Percentiles rank a stretch among this genome's conserved stretches.
phyloP scores from a whole-genome alignment of 1,140 invertebrate species.

The Bombus ignitus region DNA sequence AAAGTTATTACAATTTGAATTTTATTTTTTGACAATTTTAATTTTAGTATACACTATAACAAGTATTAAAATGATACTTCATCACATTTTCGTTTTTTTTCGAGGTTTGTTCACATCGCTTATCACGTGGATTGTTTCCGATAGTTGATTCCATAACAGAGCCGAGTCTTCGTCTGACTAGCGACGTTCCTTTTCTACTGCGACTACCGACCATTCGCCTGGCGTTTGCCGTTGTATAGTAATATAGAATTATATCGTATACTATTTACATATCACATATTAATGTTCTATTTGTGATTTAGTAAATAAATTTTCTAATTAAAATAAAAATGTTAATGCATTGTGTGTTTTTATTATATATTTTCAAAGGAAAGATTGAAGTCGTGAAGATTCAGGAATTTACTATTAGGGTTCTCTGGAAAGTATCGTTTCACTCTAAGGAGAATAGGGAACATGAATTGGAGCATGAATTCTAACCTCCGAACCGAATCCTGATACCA shows the following conservation, averaged over 20 bases:
- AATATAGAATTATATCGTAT: no score
- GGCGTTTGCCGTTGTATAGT: no score
- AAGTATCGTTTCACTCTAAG: not conserved
- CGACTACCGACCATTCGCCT: not conserved
- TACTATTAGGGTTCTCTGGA: not conserved
- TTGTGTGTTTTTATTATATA: not conserved
- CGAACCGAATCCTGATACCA: conserved; percentile 33
- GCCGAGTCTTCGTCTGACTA: not conserved
- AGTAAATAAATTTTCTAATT: not conserved
- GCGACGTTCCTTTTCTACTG: not conserved
- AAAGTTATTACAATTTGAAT: no score
- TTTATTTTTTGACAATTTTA: no score
- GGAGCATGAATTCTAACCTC: conserved; percentile 56
- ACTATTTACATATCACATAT: no score
- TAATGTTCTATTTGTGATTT: not conserved
- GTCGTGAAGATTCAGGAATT: not conserved
- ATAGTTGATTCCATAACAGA: not conserved
- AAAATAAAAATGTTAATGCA: no score
- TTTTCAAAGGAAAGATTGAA: not conserved
- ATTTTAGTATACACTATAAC: no score
- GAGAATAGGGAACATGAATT: conserved; percentile 47
- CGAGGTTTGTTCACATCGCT: no score
- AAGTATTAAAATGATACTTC: no score
- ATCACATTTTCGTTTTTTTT: no score
- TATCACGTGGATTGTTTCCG: no score